Conservation (phyloP, 2,797 vertebrate species). For the Gymnoscopelus braueri region DNA sequence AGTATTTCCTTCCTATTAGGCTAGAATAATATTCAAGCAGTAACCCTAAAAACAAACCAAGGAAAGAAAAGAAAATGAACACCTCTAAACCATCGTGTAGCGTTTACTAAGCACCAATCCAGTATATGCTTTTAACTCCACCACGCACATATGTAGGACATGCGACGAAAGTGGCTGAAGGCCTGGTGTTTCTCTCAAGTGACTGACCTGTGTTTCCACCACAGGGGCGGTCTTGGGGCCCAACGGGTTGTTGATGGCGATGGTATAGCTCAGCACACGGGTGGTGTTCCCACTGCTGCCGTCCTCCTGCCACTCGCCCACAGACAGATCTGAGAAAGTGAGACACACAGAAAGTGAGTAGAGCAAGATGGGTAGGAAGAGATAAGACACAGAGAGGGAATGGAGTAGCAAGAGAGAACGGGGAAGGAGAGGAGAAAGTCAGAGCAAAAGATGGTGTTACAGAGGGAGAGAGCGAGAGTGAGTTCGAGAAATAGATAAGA, state of each 20-base stretch:
- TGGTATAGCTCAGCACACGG: constrained; percentile 89
- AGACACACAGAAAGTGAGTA: not conserved
- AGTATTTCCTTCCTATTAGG: no score
- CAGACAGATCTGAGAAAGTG: constrained; percentile 81
- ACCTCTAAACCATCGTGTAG: no score
- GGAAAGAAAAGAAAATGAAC: no score
- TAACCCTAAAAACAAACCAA: no score
- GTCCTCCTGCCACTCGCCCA: constrained; percentile 89
- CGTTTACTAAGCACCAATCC: no score
- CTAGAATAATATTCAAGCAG: no score
- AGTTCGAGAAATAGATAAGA: constrained; percentile 1
- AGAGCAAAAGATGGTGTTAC: not conserved
- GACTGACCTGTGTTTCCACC: constrained; percentile 89
- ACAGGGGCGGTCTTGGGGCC: constrained; percentile 91
- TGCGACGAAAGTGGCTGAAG: no score
- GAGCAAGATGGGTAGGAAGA: not conserved
- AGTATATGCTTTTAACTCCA: no score
- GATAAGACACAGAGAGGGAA: not conserved
- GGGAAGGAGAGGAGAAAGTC: constrained; percentile 4
- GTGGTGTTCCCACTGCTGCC: constrained; percentile 83
- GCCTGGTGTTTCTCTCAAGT: no score
- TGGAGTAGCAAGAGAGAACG: not conserved
- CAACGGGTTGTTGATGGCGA: constrained; percentile 91
- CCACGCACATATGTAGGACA: no score
- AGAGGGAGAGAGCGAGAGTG: constrained; percentile 3